Conservation (phyloP, 1,140 invertebrate genomes). For the Trichonephila clavipes region DNA sequence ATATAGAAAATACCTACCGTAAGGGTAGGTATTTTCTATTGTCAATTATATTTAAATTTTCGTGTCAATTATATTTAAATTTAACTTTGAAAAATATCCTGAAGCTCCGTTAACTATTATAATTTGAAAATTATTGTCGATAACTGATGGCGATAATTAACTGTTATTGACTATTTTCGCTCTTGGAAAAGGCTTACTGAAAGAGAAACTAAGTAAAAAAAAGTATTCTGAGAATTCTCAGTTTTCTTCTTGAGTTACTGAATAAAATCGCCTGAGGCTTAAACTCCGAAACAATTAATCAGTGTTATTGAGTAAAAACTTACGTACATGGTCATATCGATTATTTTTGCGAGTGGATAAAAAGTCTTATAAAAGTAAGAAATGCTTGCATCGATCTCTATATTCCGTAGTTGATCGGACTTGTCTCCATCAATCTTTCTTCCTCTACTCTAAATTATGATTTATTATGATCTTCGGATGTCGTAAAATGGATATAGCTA, state of each 20-base stretch:
- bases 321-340: background rate
- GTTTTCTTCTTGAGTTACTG: background rate
- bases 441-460: background rate
- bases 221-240: no score
- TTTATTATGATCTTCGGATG: background rate
- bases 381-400: background rate
- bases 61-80: no score
- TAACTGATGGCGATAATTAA: no score
- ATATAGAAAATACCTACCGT: no score
- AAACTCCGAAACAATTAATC: background rate
- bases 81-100: no score
- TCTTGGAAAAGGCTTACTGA: no score
- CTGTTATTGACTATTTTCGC: no score
- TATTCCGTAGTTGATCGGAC: background rate
- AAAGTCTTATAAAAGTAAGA: background rate
- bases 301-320: background rate
- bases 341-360: background rate
- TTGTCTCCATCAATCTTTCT: background rate
- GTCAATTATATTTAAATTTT: no score
- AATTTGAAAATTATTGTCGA: no score
- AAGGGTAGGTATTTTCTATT: no score
- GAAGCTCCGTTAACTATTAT: no score
- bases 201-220: no score
- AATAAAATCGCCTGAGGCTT: background rate
- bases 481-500: background rate